Conservation (phyloP, 2,113 vertebrate species). For the Zonotrichia leucophrys region DNA sequence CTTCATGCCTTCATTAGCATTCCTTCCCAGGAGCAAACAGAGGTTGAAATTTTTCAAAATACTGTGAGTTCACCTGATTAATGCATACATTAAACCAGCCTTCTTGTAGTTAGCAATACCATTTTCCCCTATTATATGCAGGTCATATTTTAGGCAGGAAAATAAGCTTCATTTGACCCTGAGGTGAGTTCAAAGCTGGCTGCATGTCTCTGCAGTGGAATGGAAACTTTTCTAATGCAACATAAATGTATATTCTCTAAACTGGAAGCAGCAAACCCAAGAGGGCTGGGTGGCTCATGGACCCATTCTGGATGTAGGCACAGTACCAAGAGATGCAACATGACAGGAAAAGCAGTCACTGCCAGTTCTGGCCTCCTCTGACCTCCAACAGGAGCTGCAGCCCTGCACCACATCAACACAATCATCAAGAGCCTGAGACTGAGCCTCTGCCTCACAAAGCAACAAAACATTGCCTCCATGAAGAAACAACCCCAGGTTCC, state of each 20-base stretch:
- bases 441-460: not conserved
- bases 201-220: not conserved
- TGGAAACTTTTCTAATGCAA: not conserved
- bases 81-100: not conserved
- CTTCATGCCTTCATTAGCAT: not conserved
- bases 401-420: not conserved
- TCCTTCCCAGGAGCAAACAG: not conserved
- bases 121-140: not conserved
- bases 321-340: accelerated
- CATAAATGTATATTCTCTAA: not conserved
- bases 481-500: not conserved
- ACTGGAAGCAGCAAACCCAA: not conserved
- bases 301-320: not conserved
- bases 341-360: not conserved
- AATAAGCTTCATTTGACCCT: not conserved
- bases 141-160: not conserved
- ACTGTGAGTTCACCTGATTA: not conserved
- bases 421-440: not conserved
- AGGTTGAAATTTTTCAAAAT: not conserved
- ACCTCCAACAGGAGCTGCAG: not conserved
- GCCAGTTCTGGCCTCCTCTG: not conserved
- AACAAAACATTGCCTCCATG: not conserved
- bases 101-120: not conserved
- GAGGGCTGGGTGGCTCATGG: not conserved
- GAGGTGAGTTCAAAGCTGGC: not conserved